A percentile compares a stretch with the other conserved stretches of the same genome.
phyloP scores from a whole-genome alignment of 1,140 invertebrate genomes.

The Trachymyrmex cornetzi region DNA sequence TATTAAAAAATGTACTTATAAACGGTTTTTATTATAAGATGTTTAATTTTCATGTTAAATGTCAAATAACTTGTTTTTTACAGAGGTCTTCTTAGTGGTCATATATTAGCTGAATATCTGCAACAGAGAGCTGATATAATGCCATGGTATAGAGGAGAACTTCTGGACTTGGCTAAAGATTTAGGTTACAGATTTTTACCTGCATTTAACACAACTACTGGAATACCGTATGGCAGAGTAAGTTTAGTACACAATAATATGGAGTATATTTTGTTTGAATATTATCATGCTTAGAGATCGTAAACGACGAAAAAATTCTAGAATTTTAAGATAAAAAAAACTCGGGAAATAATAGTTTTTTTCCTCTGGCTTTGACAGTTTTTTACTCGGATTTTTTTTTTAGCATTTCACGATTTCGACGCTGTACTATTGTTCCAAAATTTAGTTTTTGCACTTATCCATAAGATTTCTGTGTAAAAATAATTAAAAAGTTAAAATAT shows the following conservation, averaged over 20 bases:
- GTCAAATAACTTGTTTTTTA: conserved; percentile 77
- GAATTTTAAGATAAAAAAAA: too few species aligned
- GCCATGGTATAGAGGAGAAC: conserved; percentile 96
- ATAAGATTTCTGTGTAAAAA: too few species aligned
- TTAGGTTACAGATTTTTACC: conserved; percentile 96
- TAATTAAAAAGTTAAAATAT: too few species aligned
- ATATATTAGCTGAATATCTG: conserved; percentile 95
- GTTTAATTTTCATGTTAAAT: not conserved
- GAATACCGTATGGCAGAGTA: conserved; percentile 97
- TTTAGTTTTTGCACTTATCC: too few species aligned
- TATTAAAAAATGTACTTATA: not conserved
- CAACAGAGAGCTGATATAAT: conserved; percentile 92
- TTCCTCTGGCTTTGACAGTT: too few species aligned
- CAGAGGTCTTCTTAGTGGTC: conserved; percentile 96
- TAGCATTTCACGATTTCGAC: too few species aligned
- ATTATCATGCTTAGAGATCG: not conserved
- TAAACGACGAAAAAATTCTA: too few species aligned
- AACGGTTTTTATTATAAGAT: conserved; percentile 14
- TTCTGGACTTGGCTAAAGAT: conserved; percentile 96
- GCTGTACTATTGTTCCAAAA: too few species aligned
- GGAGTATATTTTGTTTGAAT: conserved; percentile 3
- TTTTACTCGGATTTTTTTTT: too few species aligned
- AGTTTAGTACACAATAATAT: conserved; percentile 70
- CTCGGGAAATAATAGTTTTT: too few species aligned
- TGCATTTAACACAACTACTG: conserved; percentile 99